Evolutionary conservation across 2,113 vertebrate genomes (phyloP).

Genomic region (Anseranas semipalmata): DNA sequence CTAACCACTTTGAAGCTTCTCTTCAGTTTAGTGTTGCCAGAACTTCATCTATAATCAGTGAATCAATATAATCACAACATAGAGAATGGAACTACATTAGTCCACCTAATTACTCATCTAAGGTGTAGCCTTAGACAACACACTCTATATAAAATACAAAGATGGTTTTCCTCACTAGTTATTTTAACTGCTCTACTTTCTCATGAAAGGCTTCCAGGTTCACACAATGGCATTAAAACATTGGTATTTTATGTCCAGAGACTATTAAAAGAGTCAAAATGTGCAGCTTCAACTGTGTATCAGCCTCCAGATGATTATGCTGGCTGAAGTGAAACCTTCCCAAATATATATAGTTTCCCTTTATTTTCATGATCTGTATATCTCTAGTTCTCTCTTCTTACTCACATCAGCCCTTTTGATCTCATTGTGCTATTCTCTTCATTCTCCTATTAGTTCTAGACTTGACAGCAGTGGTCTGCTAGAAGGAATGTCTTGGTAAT

Average conservation of each 20-base stretch:
- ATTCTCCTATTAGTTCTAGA: neutral
- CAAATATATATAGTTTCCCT: neutral
- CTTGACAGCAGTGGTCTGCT: neutral
- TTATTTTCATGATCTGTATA: neutral
- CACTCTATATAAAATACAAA: neutral
- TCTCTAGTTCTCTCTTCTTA: neutral
- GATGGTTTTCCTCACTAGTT: neutral
- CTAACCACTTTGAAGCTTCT: neutral
- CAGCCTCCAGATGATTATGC: neutral
- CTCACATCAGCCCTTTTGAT: neutral
- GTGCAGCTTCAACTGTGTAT: neutral
- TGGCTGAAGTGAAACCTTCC: neutral
- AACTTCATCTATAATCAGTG: neutral
- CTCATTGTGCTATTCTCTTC: neutral
- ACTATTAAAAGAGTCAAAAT: neutral
- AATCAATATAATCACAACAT: neutral
- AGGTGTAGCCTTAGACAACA: neutral
- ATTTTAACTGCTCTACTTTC: neutral
- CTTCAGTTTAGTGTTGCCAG: neutral
- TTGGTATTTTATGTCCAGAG: neutral
- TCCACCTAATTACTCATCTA: neutral
- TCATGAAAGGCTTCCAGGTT: neutral
- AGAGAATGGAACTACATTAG: neutral
- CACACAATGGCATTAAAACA: neutral
- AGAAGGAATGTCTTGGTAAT: neutral